Evolutionary conservation across 2,797 vertebrate genomes (phyloP).

Genomic region (Amniataba percoides): DNA sequence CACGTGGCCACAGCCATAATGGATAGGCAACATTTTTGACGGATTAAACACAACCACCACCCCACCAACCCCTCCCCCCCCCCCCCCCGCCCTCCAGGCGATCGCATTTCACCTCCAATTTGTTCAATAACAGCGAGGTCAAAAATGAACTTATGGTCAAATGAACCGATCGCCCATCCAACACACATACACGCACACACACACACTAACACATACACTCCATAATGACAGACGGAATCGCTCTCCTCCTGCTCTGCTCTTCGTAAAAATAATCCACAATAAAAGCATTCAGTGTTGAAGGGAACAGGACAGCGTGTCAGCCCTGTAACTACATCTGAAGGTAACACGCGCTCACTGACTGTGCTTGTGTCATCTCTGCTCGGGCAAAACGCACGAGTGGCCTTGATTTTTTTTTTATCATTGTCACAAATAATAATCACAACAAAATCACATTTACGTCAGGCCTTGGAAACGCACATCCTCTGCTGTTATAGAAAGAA

Average conservation of each 20-base stretch:
- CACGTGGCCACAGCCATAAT: slow-evolving; percentile 72
- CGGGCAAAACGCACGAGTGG: background rate
- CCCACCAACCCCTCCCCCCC: too few relatives aligned
- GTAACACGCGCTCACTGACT: background rate
- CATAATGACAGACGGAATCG: slow-evolving; percentile 5
- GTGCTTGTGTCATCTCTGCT: background rate
- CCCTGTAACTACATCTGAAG: background rate
- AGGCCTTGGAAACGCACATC: background rate
- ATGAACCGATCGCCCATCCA: background rate
- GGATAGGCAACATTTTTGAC: slow-evolving; percentile 44
- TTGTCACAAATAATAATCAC: background rate
- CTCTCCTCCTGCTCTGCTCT: slow-evolving; percentile 1
- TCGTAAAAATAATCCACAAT: slow-evolving; percentile 6
- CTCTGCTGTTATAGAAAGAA: background rate
- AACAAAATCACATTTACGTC: background rate
- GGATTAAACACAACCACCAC: slow-evolving; percentile 45
- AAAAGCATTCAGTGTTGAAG: background rate
- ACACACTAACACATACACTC: too few relatives aligned
- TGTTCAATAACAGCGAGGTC: background rate
- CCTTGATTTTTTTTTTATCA: background rate
- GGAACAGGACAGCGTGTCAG: background rate
- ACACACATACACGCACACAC: too few relatives aligned
- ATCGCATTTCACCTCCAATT: background rate
- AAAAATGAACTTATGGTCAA: background rate
- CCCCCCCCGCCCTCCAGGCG: background rate